A percentile compares a stretch with the other conserved stretches of the same genome.
Evolutionary conservation across 2,888 invertebrate genomes (phyloP).

Genomic region (Epirrhoe tristata): DNA sequence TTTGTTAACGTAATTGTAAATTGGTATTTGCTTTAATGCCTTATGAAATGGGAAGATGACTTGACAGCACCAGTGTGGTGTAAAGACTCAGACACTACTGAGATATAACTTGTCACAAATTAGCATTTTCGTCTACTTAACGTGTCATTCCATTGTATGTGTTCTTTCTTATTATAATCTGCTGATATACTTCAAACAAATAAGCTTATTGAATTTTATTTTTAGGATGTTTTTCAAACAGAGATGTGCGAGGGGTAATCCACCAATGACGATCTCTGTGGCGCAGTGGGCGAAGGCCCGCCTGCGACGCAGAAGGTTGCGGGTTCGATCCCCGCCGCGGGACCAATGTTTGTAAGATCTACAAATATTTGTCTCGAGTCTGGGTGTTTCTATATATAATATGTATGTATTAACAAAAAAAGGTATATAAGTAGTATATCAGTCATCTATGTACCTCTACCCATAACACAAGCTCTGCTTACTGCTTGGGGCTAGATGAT

Average conservation of each 20-base stretch:
- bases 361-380: too few relatives aligned
- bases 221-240: not conserved
- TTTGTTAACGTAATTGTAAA: constrained; percentile 30
- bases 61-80: not conserved
- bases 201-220: not conserved
- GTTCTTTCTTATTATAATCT: constrained; percentile 52
- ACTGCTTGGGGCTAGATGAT: too few relatives aligned
- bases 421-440: too few relatives aligned
- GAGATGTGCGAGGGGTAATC: not conserved
- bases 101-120: constrained; percentile 54
- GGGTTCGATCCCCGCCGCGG: too few relatives aligned
- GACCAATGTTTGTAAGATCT: too few relatives aligned
- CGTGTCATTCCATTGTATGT: constrained; percentile 71
- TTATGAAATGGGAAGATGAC: not conserved
- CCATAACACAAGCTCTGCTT: too few relatives aligned
- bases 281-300: too few relatives aligned
- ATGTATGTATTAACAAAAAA: too few relatives aligned
- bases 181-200: constrained; percentile 12
- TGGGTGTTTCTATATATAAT: too few relatives aligned
- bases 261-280: not conserved
- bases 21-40: constrained; percentile 11
- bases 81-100: constrained; percentile 8
- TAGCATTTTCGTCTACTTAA: constrained; percentile 51
- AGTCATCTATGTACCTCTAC: too few relatives aligned
- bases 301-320: too few relatives aligned